A percentile compares a stretch with the other conserved stretches of the same genome.
Evolutionary conservation across 1,140 invertebrate species (phyloP).

Genomic region (Drosophila persimilis): DNA sequence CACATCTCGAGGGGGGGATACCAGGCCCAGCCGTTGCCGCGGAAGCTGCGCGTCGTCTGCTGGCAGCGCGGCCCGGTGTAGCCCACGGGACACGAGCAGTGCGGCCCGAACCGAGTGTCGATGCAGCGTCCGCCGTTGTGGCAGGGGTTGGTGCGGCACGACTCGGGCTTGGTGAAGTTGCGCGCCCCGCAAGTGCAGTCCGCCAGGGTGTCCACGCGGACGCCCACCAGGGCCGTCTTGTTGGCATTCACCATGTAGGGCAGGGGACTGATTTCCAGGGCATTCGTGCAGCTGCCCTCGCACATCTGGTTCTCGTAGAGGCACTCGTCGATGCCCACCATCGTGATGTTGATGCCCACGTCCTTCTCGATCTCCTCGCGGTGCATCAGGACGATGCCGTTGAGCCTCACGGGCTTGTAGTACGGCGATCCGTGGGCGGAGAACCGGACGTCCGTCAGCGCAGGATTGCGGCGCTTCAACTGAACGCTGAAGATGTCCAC

Average conservation of each 20-base stretch:
- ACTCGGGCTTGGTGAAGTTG: constrained; percentile 94
- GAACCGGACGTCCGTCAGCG: constrained; percentile 96
- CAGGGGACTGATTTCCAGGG: constrained; percentile 92
- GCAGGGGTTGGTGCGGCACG: constrained; percentile 94
- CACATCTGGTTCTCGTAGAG: constrained; percentile 97
- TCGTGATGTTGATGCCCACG: constrained; percentile 97
- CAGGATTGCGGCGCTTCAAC: constrained; percentile 91
- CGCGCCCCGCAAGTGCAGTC: constrained; percentile 96
- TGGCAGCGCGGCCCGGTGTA: constrained; percentile 98
- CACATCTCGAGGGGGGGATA: constrained; percentile 98
- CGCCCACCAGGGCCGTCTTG: constrained; percentile 96
- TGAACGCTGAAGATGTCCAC: constrained; percentile 98
- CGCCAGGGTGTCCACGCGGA: constrained; percentile 93
- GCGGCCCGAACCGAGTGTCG: constrained; percentile 93
- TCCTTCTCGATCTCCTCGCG: constrained; percentile 96
- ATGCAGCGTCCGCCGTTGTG: constrained; percentile 97
- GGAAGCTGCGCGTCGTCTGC: constrained; percentile 96
- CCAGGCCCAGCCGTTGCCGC: constrained; percentile 97
- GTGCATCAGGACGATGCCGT: constrained; percentile 97
- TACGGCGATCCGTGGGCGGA: constrained; percentile 97
- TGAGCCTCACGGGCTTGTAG: constrained; percentile 96
- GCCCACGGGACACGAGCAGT: constrained; percentile 94
- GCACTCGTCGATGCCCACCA: constrained; percentile 99
- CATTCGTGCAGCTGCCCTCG: constrained; percentile 97
- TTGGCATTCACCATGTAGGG: constrained; percentile 99